phyloP scores from a whole-genome alignment of 1,140 invertebrate species.

The Solenopsis fugax region DNA sequence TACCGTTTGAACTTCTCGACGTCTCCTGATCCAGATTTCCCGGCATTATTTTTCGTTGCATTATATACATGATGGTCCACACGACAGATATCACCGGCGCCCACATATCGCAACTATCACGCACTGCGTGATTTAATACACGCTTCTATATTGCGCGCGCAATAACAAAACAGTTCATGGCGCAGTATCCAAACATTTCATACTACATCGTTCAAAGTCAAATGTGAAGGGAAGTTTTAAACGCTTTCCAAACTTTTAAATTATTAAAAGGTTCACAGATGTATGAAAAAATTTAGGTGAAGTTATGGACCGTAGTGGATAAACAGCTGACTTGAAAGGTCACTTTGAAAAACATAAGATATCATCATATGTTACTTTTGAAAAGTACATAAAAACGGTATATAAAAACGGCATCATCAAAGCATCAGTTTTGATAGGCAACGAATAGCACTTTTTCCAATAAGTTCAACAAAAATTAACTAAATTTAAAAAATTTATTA shows the following conservation, averaged over 20 bases:
- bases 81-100: conserved; percentile 72
- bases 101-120: conserved; percentile 68
- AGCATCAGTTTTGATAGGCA: background rate
- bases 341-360: conserved; percentile 39
- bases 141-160: background rate
- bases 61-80: conserved; percentile 70
- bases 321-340: conserved; percentile 20
- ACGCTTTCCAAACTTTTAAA: background rate
- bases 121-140: conserved; percentile 19
- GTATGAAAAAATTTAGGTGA: background rate
- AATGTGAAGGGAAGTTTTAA: background rate
- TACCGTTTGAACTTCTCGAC: conserved; percentile 38
- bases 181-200: background rate
- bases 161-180: background rate
- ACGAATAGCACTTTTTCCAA: background rate
- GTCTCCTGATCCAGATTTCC: conserved; percentile 39
- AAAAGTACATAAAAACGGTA: background rate
- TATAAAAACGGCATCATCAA: conserved; percentile 9
- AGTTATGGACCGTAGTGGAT: conserved; percentile 56
- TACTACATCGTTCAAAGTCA: background rate
- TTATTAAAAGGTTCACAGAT: conserved; percentile 2
- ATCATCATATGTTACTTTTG: conserved; percentile 31
- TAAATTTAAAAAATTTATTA: too few species aligned
- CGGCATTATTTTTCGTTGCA: conserved; percentile 67
- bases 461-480: background rate